These are phyloP conservation scores for Saccostrea echinata DNA, from an alignment of 1,140 invertebrate species.

Conservation along the genomic window DNA sequence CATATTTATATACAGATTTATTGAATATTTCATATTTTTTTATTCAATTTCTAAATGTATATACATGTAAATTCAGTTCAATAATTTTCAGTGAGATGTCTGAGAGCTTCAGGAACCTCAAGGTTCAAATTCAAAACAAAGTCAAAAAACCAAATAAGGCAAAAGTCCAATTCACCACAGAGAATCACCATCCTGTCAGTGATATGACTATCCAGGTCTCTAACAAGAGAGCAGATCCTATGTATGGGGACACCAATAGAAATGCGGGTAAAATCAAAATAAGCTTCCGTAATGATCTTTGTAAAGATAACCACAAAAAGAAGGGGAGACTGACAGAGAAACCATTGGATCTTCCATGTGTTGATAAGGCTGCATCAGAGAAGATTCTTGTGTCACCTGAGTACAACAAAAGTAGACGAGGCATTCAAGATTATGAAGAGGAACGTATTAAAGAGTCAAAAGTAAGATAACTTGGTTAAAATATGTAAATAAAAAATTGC, in stretches of 20 bases:
- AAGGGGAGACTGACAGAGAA: background rate
- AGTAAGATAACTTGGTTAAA: background rate
- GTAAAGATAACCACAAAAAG: background rate
- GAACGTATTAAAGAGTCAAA: background rate
- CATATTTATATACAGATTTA: too few species aligned
- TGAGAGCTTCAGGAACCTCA: background rate
- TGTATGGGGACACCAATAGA: background rate
- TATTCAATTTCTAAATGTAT: too few species aligned
- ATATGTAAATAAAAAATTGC: background rate
- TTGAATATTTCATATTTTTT: too few species aligned
- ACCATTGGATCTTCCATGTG: background rate
- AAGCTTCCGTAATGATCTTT: background rate
- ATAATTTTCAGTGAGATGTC: background rate
- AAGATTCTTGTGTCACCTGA: background rate
- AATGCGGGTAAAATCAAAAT: background rate
- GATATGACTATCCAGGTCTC: background rate
- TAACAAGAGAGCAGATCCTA: background rate
- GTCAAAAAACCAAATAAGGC: background rate
- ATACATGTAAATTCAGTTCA: too few species aligned
- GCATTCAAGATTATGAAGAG: background rate
- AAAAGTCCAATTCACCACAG: background rate
- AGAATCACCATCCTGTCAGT: background rate
- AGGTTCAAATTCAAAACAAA: background rate
- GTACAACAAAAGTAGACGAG: conserved; percentile 22
- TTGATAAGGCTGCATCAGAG: background rate